Conservation (phyloP, 2,113 vertebrate genomes). For the Pelusios castaneus region DNA sequence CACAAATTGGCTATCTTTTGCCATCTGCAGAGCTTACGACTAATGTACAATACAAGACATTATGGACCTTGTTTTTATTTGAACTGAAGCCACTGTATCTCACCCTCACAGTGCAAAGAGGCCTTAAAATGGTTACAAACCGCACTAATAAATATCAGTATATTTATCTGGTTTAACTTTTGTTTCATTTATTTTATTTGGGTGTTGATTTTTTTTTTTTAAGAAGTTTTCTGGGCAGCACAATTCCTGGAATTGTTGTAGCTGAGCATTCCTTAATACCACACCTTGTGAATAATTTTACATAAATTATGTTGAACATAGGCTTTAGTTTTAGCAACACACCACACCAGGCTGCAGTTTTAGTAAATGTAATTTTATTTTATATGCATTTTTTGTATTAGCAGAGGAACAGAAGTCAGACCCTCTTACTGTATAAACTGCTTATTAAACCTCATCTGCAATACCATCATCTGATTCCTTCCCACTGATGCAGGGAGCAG, state of each 20-base stretch:
- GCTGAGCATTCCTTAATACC: background rate
- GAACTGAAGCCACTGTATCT: background rate
- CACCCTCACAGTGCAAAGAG: background rate
- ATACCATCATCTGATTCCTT: background rate
- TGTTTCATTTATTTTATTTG: background rate
- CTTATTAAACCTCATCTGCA: background rate
- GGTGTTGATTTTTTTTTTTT: fast-evolving
- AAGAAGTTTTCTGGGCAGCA: background rate
- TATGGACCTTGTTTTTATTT: background rate
- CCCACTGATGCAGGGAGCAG: background rate
- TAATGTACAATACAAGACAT: background rate
- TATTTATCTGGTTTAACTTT: background rate
- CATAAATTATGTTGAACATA: slow-evolving; percentile 28
- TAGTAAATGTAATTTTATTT: background rate
- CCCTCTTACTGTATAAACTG: background rate
- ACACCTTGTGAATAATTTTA: background rate
- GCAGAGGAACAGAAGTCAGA: background rate
- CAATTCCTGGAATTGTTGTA: background rate
- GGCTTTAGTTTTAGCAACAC: background rate
- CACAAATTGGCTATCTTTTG: background rate
- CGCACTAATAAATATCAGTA: background rate
- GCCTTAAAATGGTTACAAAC: background rate
- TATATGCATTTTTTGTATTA: background rate
- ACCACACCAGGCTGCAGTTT: background rate
- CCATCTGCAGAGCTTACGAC: background rate